phyloP scores from a whole-genome alignment of 2,113 vertebrate species.

The Dryoscopus gambensis region DNA sequence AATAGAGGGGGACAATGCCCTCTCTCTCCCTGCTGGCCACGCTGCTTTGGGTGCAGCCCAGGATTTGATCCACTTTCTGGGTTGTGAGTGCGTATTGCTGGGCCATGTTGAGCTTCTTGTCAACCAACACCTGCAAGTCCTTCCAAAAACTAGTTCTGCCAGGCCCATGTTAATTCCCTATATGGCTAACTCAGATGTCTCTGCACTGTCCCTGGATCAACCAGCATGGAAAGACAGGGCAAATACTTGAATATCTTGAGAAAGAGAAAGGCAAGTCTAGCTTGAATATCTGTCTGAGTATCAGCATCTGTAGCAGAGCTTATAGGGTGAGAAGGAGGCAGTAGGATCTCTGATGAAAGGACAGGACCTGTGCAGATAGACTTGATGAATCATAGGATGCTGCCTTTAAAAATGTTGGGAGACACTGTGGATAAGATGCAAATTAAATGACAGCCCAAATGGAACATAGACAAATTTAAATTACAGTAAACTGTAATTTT shows the following conservation, averaged over 20 bases:
- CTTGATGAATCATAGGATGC: background rate
- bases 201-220: background rate
- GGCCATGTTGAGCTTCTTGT: background rate
- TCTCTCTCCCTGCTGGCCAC: background rate
- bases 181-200: background rate
- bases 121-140: background rate
- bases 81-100: accelerated
- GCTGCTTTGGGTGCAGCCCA: background rate
- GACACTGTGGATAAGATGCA: background rate
- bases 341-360: background rate
- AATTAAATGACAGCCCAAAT: background rate
- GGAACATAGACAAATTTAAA: background rate
- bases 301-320: background rate
- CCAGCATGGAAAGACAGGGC: background rate
- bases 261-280: background rate
- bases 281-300: background rate
- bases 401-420: background rate
- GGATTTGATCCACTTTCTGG: background rate
- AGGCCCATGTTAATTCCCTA: background rate
- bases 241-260: background rate
- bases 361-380: background rate
- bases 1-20: background rate
- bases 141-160: background rate
- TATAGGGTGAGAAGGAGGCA: background rate
- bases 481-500: background rate